Base-by-base conservation (phyloP, 2,797 vertebrate species). In the Brachyalestes nurse region DNA sequence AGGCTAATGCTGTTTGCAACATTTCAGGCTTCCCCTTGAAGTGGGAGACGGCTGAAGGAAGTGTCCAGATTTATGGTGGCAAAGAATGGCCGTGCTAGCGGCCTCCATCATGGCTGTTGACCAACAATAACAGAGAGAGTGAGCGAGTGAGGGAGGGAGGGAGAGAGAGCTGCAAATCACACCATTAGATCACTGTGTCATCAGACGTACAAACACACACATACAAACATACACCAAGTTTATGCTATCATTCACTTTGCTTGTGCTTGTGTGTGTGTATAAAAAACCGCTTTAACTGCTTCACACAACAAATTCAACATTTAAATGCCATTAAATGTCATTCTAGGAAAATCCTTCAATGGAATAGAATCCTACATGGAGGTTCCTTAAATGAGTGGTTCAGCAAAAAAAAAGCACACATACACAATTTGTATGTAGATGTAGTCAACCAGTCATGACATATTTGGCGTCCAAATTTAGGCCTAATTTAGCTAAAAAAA, bases 11-110 rank as follows among this genome's bases (percentile, higher is more conserved):
- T 86, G 91, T 92, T 92, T 93, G 92, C 86, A 90, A 92, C 91
- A 91, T 90, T 89, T 90, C 88, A 88, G 87, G 87, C 89, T 90
- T 93, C 88, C 90, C 93, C 91, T 94, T 94, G 91, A 94, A 93
- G 93, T 92, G 73, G 85, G 79, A 94, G 93, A 94, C 92, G 93
- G 92, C 87, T 87, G 88, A 93, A 93, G 93, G 93, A 94, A 95
- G 93, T 89, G 92, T 92, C 81, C 88, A 93, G 91, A 95, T 94
- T 95, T 95, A 95, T 93, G 92, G 88, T 49, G 72, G 86, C 83
- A 60, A 53, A 74, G 85, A 88, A 88, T 84, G 78, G 83, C 83
- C 82, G 81, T 87, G 89, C 90, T 89, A 86, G 88, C 85, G 83
- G 83, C 89, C 88, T 94, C 92, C 85, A 84, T 91, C 81, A 19